phyloP scores from a whole-genome alignment of 2,797 vertebrate species.

The Bryconaethiops microstoma region DNA sequence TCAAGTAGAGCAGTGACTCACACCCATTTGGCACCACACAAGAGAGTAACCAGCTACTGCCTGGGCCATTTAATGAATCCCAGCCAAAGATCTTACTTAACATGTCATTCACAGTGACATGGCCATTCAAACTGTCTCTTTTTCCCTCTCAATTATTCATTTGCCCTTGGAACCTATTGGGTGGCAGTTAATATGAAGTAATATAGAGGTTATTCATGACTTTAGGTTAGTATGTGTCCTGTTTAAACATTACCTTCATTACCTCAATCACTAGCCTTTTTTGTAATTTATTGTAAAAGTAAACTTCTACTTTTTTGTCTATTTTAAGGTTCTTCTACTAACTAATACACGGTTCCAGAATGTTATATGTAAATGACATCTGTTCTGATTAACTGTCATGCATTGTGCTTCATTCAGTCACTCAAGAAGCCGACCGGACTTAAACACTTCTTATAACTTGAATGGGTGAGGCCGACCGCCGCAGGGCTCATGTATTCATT shows the following conservation, averaged over 20 bases:
- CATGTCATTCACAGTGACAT: slow-evolving; percentile 28
- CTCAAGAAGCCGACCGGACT: too few relatives aligned
- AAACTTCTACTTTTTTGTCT: too few relatives aligned
- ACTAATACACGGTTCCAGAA: too few relatives aligned
- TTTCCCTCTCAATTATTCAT: slow-evolving; percentile 6
- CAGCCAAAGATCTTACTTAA: neutral
- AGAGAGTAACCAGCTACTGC: neutral
- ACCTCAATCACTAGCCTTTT: neutral
- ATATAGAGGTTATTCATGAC: neutral
- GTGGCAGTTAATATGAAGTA: neutral
- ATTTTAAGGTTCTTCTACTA: too few relatives aligned
- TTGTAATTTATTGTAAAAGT: too few relatives aligned
- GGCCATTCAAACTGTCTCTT: slow-evolving; percentile 26
- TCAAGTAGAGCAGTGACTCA: slow-evolving; percentile 5
- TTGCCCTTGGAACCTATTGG: neutral
- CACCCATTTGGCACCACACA: neutral
- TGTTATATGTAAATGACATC: too few relatives aligned
- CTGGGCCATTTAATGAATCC: neutral
- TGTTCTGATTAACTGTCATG: too few relatives aligned
- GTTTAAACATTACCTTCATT: neutral
- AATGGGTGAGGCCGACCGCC: too few relatives aligned
- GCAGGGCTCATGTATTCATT: too few relatives aligned
- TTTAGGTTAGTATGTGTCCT: neutral
- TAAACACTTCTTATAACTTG: too few relatives aligned
- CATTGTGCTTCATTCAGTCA: too few relatives aligned